phyloP scores from a whole-genome alignment of 2,888 invertebrate species.

The Rosalia funebris region DNA sequence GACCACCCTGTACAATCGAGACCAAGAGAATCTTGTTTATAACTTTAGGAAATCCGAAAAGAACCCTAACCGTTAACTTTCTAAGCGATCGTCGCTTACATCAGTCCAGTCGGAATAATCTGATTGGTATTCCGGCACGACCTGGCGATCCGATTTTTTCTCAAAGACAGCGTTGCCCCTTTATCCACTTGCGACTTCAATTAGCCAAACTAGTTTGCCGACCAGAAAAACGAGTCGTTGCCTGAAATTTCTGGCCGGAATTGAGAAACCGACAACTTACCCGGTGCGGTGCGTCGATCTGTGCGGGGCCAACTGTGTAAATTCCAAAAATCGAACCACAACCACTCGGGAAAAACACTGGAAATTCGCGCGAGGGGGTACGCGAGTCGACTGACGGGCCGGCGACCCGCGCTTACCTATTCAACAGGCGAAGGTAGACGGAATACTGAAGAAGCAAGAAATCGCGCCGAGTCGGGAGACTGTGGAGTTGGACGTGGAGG shows the following conservation, averaged over 20 bases:
- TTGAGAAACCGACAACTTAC: slow-evolving; percentile 10
- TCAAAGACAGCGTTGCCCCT: too few relatives aligned
- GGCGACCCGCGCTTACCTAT: slow-evolving; percentile 37
- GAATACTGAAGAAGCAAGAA: slow-evolving; percentile 44
- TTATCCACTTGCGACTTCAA: slow-evolving; percentile 1
- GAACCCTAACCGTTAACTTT: too few relatives aligned
- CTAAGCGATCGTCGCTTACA: too few relatives aligned
- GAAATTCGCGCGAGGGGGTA: slow-evolving; percentile 1
- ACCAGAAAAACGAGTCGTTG: not conserved
- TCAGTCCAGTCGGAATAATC: too few relatives aligned
- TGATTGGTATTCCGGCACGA: too few relatives aligned
- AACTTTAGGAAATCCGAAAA: too few relatives aligned
- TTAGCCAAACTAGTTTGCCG: slow-evolving; percentile 17
- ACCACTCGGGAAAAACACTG: slow-evolving; percentile 12
- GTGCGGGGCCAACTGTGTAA: not conserved
- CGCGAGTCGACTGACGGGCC: slow-evolving; percentile 4
- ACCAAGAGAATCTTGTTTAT: too few relatives aligned
- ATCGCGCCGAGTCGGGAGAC: slow-evolving; percentile 31
- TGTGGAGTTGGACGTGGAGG: slow-evolving; percentile 31
- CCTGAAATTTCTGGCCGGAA: slow-evolving; percentile 1
- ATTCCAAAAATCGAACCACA: slow-evolving; percentile 13
- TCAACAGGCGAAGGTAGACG: slow-evolving; percentile 40
- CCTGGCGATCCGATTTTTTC: too few relatives aligned
- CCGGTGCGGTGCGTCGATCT: not conserved
- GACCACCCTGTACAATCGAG: too few relatives aligned